Evolutionary conservation across 2,797 vertebrate species (phyloP).

Genomic region (Acanthiza pusilla): DNA sequence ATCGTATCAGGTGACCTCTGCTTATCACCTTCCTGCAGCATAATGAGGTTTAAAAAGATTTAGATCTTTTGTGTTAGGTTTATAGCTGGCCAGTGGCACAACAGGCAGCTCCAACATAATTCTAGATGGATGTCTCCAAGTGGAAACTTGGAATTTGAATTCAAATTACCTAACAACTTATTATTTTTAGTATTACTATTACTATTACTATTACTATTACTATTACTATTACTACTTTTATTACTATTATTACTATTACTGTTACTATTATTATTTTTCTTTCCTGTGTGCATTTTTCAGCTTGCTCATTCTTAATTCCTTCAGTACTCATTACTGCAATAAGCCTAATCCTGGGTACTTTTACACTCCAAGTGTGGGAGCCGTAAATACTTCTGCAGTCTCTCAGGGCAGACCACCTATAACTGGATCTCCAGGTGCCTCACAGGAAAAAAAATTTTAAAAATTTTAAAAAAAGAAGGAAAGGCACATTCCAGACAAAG

Average conservation of each 20-base stretch:
- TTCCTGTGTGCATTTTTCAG: slow-evolving; percentile 8
- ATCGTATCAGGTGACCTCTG: background rate
- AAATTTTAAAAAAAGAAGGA: background rate
- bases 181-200: background rate
- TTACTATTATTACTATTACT: background rate
- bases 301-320: slow-evolving; percentile 39
- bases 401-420: slow-evolving; percentile 4
- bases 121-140: slow-evolving; percentile 10
- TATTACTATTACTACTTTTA: background rate
- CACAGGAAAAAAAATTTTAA: background rate
- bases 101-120: slow-evolving; percentile 4
- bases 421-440: slow-evolving; percentile 2
- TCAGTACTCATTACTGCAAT: slow-evolving; percentile 25
- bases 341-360: slow-evolving; percentile 18
- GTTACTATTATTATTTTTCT: background rate
- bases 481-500: background rate
- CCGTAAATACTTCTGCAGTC: slow-evolving; percentile 11
- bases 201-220: background rate
- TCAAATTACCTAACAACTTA: background rate
- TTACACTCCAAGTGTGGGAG: background rate
- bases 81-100: background rate
- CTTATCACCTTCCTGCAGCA: slow-evolving; percentile 23
- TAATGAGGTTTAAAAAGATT: slow-evolving; percentile 16
- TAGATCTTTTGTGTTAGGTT: slow-evolving; percentile 8
- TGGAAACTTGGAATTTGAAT: slow-evolving; percentile 37